Evolutionary conservation across 2,797 vertebrate genomes (phyloP).

Genomic region (Pangasius larnaudii): DNA sequence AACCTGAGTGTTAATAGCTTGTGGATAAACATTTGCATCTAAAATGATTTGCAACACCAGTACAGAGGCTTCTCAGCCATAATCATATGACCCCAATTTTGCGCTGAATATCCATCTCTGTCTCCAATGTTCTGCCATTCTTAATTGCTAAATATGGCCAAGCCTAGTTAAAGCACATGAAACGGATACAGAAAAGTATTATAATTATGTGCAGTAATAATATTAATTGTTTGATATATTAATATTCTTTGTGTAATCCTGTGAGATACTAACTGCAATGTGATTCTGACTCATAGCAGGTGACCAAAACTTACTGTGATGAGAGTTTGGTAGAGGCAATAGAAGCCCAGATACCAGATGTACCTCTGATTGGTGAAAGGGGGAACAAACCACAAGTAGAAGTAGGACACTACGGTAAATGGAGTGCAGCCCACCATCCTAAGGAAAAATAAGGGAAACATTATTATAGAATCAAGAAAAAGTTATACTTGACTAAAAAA

Average conservation of each 20-base stretch:
- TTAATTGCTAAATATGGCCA: not conserved
- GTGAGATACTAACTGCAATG: not conserved
- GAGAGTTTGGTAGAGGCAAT: conserved; percentile 92
- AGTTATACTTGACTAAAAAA: not conserved
- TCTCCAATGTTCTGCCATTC: not conserved
- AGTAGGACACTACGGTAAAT: conserved; percentile 87
- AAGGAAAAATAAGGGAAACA: conserved; percentile 1
- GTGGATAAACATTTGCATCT: not conserved
- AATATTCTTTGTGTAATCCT: not conserved
- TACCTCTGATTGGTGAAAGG: conserved; percentile 82
- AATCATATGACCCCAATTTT: not conserved
- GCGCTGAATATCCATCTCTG: not conserved
- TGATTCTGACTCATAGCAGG: not conserved
- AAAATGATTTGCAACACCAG: not conserved
- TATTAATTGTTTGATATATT: not conserved
- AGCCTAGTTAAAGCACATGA: not conserved
- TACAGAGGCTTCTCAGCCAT: not conserved
- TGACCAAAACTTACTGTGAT: conserved; percentile 84
- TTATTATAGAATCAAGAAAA: not conserved
- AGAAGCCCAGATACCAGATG: conserved; percentile 89
- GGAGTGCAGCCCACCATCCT: conserved; percentile 94
- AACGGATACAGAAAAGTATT: not conserved
- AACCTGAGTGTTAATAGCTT: not conserved
- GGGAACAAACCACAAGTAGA: conserved; percentile 94
- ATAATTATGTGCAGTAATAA: conserved; percentile 8